Evolutionary conservation across 1,140 invertebrate species (phyloP), one percentile per base, ranked within the genome.

Genomic region (Parapsyche elsis): DNA sequence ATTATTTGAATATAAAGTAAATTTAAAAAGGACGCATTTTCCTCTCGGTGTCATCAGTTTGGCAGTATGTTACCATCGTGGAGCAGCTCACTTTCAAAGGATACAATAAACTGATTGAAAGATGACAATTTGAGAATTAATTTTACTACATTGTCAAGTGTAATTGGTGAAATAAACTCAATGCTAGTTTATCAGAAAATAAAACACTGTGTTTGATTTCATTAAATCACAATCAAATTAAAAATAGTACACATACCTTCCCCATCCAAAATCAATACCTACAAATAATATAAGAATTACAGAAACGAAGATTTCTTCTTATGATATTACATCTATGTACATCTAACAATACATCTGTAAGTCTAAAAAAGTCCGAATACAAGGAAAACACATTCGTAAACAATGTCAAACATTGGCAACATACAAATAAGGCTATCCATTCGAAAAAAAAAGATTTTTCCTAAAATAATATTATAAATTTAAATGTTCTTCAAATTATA

Each of bases 101-200:
- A 61, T 80, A 82, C 64, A 82, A 71, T 71, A 80, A 78, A 73
- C 67, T 82, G 44, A 71, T 82, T 79, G 81, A 79, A 79, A 82
- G 75, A 77, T 82, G 81, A 80, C 75, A 74, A 82, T 80, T 83
- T 77, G 75, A 74, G 70, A 81, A 83, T 79, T 83, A 80, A 79
- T 83, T 81, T 80, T 83, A 83, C 80, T 88, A 88, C 87, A 89
- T 88, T 89, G 88, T 89, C 88, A 88, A 89, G 88, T 89, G 88
- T 89, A 89, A 89, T 89, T 89, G 88, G 88, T 89, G 88, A 89
- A 89, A 89, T 89, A 89, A 89, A 89, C 88, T 89, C 88, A 89
- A 89, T 89, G 88, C 89, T 89, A 89, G 88, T 89, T 89, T 89
- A 89, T 89, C 88, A 89, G 87, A 89, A 21, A 83, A 83, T 80